phyloP scores from a whole-genome alignment of 2,113 vertebrate species.

The Acanthochromis polyacanthus region DNA sequence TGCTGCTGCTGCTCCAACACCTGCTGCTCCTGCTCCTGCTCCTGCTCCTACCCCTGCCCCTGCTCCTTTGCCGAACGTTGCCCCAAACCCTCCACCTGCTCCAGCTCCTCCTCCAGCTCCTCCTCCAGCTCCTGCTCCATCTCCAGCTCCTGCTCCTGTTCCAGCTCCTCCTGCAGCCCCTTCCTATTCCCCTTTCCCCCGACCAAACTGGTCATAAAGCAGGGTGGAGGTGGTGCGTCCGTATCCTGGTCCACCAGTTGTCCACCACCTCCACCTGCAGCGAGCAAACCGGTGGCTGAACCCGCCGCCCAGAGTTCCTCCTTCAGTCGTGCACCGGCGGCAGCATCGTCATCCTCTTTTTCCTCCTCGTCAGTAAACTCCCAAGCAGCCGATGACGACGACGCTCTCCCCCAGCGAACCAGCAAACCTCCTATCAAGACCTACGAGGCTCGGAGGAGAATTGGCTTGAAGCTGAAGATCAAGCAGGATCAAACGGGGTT shows the following conservation, averaged over 20 bases:
- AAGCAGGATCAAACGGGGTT: constrained; percentile 93
- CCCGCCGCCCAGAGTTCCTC: constrained; percentile 58
- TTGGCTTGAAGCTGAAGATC: constrained; percentile 95
- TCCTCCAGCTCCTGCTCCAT: constrained; percentile 37
- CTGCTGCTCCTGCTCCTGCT: constrained; percentile 33
- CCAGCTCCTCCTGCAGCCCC: constrained; percentile 24
- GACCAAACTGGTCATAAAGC: constrained; percentile 94
- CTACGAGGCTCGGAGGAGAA: constrained; percentile 93
- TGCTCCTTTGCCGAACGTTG: background rate
- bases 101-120: constrained; percentile 21
- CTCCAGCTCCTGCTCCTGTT: constrained; percentile 28
- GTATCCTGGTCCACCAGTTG: constrained; percentile 92
- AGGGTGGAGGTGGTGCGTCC: constrained; percentile 88
- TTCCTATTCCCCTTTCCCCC: constrained; percentile 78
- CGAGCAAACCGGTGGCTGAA: constrained; percentile 48
- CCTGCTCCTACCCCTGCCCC: constrained; percentile 31
- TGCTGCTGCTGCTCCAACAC: constrained; percentile 28
- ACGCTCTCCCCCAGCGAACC: constrained; percentile 88
- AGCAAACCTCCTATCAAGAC: constrained; percentile 95
- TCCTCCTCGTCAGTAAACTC: constrained; percentile 59
- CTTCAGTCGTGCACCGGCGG: constrained; percentile 56
- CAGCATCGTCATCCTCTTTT: constrained; percentile 47
- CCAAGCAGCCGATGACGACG: constrained; percentile 77
- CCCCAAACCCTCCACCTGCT: constrained; percentile 13
- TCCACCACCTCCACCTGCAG: constrained; percentile 62